Evolutionary conservation across 2,113 vertebrate species (phyloP).

Genomic region (Vidua macroura): DNA sequence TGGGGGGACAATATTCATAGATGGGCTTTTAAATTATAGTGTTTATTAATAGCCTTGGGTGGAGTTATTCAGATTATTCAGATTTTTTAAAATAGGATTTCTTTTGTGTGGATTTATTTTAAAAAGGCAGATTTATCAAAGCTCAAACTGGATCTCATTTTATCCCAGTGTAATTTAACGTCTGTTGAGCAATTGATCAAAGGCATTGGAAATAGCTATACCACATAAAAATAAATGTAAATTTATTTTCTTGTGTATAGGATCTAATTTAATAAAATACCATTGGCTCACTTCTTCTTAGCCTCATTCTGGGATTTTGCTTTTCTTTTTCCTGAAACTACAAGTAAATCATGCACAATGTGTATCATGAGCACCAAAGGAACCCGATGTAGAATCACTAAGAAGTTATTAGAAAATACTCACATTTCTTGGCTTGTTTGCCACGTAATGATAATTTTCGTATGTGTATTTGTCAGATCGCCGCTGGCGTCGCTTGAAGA

Average conservation of each 20-base stretch:
- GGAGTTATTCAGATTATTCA: neutral
- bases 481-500: conserved; percentile 94
- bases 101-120: neutral
- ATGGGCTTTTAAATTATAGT: neutral
- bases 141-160: neutral
- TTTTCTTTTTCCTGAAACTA: neutral
- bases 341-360: neutral
- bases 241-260: neutral
- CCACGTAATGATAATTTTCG: conserved; percentile 84
- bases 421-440: conserved; percentile 81
- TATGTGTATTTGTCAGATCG: conserved; percentile 96
- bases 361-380: neutral
- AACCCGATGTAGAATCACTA: neutral
- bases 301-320: neutral
- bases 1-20: neutral
- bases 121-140: neutral
- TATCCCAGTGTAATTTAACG: neutral
- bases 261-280: neutral
- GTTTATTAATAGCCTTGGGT: neutral
- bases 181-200: neutral
- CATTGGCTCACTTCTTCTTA: neutral
- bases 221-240: neutral
- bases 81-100: neutral
- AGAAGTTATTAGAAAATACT: conserved; percentile 34
- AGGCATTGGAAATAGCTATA: neutral